Base-by-base conservation (phyloP, 2,888 invertebrate genomes). In the Andrena chrysosceles region DNA sequence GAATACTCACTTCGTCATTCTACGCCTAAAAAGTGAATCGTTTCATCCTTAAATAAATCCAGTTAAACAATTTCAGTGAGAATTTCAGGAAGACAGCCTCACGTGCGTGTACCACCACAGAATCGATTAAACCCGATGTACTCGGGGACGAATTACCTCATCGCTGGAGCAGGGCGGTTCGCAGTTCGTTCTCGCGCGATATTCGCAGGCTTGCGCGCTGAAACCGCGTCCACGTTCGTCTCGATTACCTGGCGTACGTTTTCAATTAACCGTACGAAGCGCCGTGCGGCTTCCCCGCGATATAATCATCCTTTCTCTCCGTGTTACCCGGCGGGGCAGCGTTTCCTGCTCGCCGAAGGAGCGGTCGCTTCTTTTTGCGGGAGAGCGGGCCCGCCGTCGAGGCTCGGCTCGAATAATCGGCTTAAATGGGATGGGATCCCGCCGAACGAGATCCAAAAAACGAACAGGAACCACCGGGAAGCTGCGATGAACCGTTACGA, bases 401-500 rank as follows among this genome's bases (percentile, higher is more conserved):
- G 69, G 71, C 60, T 59, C 63, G 70, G 49, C 68, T 33, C 64
- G 83, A 87, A 87, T 87, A 85, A 89, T 87, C 89, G 78, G 78
- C 81, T 89, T 87, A 85, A 87, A 89, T 75, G 84, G 77, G 67
- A 75, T 73, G 23, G 74, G 71, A 79, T 86, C 72, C 62, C 48
- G 82, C 69, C 77, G 54, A 77, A 81, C 81, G 33, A 70, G 84
- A 63, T 71, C 75, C 81, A 79, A 86, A 87, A 87, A 87, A 79
- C 69, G 69, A 69, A 31, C 68, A 81, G 86, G 77, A 86, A 81
- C 85, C 77, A 79, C 74, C 81, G 62, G 76, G 86, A 87, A 79
- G 84, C 72, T 81, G 74, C 35, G 72, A 68, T 59, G 85, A 84
- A 87, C 87, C 87, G 87, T 87, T 87, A 87, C 60, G 31, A 73